These are phyloP conservation scores for Buphagus erythrorhynchus DNA, from an alignment of 2,797 vertebrate species.

Conservation along the genomic window DNA sequence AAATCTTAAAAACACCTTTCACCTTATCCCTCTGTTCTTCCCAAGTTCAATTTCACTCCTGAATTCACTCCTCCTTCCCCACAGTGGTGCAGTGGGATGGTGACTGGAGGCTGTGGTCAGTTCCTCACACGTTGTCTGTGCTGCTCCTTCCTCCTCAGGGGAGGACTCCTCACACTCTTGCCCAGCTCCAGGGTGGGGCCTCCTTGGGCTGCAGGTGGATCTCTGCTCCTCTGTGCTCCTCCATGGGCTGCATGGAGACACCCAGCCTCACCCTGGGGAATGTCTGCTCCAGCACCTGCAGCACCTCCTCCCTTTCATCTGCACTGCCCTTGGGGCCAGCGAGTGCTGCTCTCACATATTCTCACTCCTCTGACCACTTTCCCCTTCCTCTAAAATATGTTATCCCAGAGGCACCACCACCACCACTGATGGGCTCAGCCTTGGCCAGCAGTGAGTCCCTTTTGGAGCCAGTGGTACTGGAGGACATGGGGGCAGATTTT, in stretches of 20 bases:
- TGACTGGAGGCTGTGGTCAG: not conserved
- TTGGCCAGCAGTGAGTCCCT: not conserved
- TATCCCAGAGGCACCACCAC: not conserved
- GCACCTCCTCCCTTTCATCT: not conserved
- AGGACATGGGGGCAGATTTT: not conserved
- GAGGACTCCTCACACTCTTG: not conserved
- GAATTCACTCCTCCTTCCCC: not conserved
- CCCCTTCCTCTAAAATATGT: not conserved
- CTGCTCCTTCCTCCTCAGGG: not conserved
- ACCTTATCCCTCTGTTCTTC: not conserved
- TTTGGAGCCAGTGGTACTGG: not conserved
- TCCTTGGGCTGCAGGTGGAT: not conserved
- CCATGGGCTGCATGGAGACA: not conserved
- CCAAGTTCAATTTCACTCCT: not conserved
- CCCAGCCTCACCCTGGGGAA: not conserved
- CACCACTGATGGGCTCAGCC: not conserved
- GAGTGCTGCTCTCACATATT: not conserved
- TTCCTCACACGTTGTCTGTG: fast-evolving
- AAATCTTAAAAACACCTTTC: not conserved
- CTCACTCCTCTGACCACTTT: not conserved
- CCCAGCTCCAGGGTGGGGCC: not conserved
- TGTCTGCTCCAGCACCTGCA: not conserved
- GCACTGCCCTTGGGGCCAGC: not conserved
- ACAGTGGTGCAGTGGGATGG: not conserved
- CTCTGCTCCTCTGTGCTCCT: not conserved